Conservation (phyloP, 1,140 invertebrate genomes). For the Drosophila jambulina region DNA sequence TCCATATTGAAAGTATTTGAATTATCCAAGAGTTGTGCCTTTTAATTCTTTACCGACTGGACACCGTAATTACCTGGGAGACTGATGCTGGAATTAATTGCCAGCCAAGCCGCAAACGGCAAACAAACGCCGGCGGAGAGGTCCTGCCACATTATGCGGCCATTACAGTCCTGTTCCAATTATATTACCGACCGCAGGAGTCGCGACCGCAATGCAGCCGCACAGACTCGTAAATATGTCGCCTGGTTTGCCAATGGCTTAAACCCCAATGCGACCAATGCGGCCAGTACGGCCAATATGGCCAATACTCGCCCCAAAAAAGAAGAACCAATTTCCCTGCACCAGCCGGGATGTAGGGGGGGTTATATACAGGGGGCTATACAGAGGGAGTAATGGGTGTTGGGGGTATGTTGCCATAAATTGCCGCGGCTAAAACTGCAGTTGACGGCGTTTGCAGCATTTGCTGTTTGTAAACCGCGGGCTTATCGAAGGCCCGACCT, state of each 20-base stretch:
- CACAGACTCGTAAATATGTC: slow-evolving; percentile 76
- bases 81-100: slow-evolving; percentile 61
- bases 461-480: slow-evolving; percentile 45
- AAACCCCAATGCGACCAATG: slow-evolving; percentile 40
- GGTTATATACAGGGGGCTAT: not conserved
- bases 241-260: slow-evolving; percentile 70
- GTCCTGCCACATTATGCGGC: slow-evolving; percentile 67
- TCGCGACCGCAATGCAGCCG: slow-evolving; percentile 39
- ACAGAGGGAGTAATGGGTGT: not conserved
- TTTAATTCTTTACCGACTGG: not conserved
- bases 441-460: slow-evolving; percentile 59
- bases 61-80: slow-evolving; percentile 20
- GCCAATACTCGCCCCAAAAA: slow-evolving; percentile 47
- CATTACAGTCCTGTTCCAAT: slow-evolving; percentile 63
- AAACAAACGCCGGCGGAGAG: slow-evolving; percentile 40
- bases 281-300: slow-evolving; percentile 19
- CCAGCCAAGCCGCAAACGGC: slow-evolving; percentile 60
- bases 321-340: slow-evolving; percentile 49
- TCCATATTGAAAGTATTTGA: not conserved
- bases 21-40: slow-evolving; percentile 2
- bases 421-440: slow-evolving; percentile 75
- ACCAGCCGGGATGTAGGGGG: slow-evolving; percentile 66
- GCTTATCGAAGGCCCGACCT: slow-evolving; percentile 48
- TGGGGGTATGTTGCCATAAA: slow-evolving; percentile 65
- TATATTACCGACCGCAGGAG: slow-evolving; percentile 56